Conservation (phyloP, 2,797 vertebrate species). For the Anguilla megastoma region DNA sequence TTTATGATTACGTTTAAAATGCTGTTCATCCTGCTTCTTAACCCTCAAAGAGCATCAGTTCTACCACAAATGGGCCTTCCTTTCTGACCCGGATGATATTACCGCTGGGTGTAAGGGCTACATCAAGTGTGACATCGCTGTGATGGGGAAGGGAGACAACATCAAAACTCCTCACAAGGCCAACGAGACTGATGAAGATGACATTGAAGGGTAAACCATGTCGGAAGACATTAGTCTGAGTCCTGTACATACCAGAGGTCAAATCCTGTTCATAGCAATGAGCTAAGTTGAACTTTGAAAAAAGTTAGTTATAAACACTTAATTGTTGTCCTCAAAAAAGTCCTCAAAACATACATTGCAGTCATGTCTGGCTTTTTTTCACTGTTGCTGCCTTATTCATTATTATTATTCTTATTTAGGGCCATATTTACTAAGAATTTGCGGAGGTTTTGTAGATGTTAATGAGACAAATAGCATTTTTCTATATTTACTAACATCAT, state of each 20-base stretch:
- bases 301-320: background rate
- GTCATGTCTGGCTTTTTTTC: background rate
- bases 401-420: no score
- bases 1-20: background rate
- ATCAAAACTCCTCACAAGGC: slow-evolving; percentile 94
- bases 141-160: slow-evolving; percentile 93
- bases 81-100: slow-evolving; percentile 92
- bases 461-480: no score
- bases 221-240: background rate
- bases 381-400: background rate
- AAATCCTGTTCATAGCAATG: background rate
- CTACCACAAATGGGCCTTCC: slow-evolving; percentile 95
- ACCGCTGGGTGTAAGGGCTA: slow-evolving; percentile 90
- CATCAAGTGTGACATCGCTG: slow-evolving; percentile 88
- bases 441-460: no score
- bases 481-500: no score
- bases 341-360: background rate
- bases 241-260: background rate
- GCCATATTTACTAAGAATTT: background rate
- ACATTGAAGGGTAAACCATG: slow-evolving; percentile 86
- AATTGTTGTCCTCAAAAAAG: background rate
- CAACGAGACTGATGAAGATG: slow-evolving; percentile 88
- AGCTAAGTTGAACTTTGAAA: background rate
- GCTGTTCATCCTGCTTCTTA: background rate
- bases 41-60: slow-evolving; percentile 86